Conservation (phyloP, 1,140 invertebrate genomes). For the Drosophila prosaltans region DNA sequence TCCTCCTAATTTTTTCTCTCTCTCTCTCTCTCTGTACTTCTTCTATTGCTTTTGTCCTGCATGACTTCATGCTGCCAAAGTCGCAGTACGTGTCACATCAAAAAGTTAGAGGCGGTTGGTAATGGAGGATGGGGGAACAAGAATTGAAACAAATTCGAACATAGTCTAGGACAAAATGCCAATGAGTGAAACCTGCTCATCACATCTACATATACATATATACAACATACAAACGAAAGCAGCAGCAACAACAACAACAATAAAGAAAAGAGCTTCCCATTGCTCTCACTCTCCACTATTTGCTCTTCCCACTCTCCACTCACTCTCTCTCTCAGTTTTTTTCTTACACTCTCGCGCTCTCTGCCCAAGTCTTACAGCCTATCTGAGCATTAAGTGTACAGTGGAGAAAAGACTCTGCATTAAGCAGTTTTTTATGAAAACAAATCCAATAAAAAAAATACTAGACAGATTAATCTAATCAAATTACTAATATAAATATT, state of each 20-base stretch:
- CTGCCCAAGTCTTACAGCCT: not conserved
- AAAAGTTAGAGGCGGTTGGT: constrained; percentile 12
- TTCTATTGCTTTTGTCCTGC: constrained; percentile 18
- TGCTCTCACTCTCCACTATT: not conserved
- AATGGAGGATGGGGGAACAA: constrained; percentile 4
- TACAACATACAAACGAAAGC: constrained; percentile 4
- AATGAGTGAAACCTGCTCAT: constrained; percentile 36
- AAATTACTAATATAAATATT: no score
- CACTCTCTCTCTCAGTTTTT: not conserved
- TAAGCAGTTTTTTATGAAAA: not conserved
- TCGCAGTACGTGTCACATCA: constrained; percentile 59
- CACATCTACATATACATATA: constrained; percentile 54
- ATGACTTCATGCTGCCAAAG: constrained; percentile 68
- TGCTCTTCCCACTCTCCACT: not conserved
- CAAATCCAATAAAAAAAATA: not conserved
- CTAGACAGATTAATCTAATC: no score
- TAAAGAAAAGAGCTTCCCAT: constrained; percentile 25
- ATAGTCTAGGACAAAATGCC: constrained; percentile 57
- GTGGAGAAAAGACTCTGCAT: constrained; percentile 8
- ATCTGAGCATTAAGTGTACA: constrained; percentile 44
- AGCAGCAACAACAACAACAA: constrained; percentile 31
- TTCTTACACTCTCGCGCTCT: not conserved
- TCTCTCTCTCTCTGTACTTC: not conserved
- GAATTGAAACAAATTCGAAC: constrained; percentile 80
- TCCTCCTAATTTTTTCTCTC: not conserved